Base-by-base conservation (phyloP, 2,888 invertebrate species). In the Brenthis hecate region DNA sequence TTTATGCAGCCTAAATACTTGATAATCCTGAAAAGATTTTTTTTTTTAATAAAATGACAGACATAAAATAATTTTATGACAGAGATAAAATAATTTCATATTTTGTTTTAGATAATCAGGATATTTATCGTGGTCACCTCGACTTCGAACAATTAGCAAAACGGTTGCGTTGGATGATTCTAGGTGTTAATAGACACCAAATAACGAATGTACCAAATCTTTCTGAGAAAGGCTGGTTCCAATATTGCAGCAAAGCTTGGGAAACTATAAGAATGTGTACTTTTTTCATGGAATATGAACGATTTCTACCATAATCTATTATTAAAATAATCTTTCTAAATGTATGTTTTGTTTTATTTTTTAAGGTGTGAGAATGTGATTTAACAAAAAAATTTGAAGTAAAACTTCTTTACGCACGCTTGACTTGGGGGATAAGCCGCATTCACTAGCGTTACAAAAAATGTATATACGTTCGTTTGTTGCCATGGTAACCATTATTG, bases 251-350 rank as follows among this genome's bases (percentile, higher is more conserved):
- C 56, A 96, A 96, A 86, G 96, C 96, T 0, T 97, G 97, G 96
- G 97, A 98, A 76, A 95, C 95, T 55, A 96, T 97, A 62, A 96
- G 96, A 79, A 97, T 97, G 80, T 97, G 96, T 81, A 95, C 96
- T 56, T 95, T 97, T 80, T 96, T 97, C 80, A 94, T 96, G 75
- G 97, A 98, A 84, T 97, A 97, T 83, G 96, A 96, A 77, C 94
- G 97, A 84, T 93, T 97, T 72, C 92, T 97, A 86, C 96, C 97
- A 2, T 71, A 66, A 36, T 54, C 14, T 16, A 13, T 16, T 55
- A 64, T 14, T 51, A 66, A 66, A 47, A 28, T 2, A 28, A 28
- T 6, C 11, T 0, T 32, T n/a, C 11, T 48, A 2, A 43, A 6
- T 32, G n/a, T 16, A 0, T 13, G 13, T 23, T 14, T 57, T 4